Percentiles rank a stretch among this genome's conserved stretches.
These are phyloP conservation scores for Samia ricini DNA, from an alignment of 1,140 invertebrate species.

Conservation along the genomic window DNA sequence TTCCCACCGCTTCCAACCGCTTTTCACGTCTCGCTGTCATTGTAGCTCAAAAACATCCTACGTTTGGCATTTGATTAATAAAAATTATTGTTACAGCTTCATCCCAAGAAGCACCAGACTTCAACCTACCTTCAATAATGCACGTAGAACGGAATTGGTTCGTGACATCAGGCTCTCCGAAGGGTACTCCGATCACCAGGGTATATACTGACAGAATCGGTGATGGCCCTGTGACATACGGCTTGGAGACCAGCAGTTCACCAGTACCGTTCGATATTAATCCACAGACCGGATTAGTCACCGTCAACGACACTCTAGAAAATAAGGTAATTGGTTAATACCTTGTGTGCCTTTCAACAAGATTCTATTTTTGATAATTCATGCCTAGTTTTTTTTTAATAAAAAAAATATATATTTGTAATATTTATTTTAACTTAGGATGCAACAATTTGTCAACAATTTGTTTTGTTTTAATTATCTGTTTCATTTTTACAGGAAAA, in stretches of 20 bases:
- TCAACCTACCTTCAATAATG: constrained; percentile 50
- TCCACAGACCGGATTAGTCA: constrained; percentile 54
- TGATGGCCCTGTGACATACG: constrained; percentile 44
- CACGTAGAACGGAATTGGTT: constrained; percentile 63
- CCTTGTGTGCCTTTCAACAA: neutral
- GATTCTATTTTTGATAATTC: neutral
- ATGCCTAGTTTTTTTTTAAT: no score
- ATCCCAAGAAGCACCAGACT: constrained; percentile 46
- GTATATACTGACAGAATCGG: constrained; percentile 42
- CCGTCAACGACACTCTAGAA: constrained; percentile 60
- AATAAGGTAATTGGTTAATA: constrained; percentile 50
- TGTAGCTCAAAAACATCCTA: neutral
- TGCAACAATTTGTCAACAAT: no score
- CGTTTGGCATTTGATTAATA: no score
- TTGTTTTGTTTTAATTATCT: no score
- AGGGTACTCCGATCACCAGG: constrained; percentile 51
- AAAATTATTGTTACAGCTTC: constrained; percentile 40
- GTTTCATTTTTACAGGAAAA: constrained; percentile 51
- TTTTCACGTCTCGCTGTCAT: neutral
- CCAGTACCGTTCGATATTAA: constrained; percentile 58
- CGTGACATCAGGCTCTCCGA: constrained; percentile 42
- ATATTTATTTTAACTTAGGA: no score
- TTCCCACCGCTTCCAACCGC: no score
- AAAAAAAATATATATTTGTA: no score
- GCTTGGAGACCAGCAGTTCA: constrained; percentile 55